Percentiles rank a stretch among this genome's conserved stretches.
These are phyloP conservation scores for Erebia aethiops DNA, from an alignment of 2,888 invertebrate genomes.

Conservation along the genomic window DNA sequence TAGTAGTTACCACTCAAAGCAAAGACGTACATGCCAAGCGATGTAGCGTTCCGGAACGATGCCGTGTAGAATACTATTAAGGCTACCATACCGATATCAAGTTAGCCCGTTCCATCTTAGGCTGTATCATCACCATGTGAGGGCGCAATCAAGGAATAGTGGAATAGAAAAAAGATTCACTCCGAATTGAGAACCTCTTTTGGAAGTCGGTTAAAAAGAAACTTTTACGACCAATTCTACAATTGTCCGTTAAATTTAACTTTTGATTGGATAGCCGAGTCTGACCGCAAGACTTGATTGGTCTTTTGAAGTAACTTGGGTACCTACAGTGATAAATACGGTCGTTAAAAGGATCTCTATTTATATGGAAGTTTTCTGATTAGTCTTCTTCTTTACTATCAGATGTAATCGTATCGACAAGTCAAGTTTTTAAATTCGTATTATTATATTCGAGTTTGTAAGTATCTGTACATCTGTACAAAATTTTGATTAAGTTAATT, in stretches of 20 bases:
- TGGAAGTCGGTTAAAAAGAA: neutral
- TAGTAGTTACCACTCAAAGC: no score
- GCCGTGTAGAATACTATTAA: no score
- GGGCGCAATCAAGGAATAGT: no score
- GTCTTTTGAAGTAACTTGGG: neutral
- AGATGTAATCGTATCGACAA: neutral
- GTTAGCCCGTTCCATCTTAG: no score
- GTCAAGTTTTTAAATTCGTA: neutral
- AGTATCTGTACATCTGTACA: no score
- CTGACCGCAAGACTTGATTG: neutral
- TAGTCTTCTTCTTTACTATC: neutral
- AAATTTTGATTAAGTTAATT: no score
- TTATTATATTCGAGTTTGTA: neutral
- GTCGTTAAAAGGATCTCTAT: constrained; percentile 1
- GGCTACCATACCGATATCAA: no score
- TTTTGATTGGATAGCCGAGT: constrained; percentile 15
- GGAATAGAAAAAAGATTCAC: no score
- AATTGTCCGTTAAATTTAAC: constrained; percentile 24
- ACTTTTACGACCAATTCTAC: neutral
- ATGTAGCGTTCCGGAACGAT: no score
- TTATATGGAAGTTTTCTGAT: neutral
- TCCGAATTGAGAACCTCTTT: no score
- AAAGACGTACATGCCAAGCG: no score
- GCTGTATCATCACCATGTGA: no score
- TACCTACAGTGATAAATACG: neutral